These are phyloP conservation scores for Prunella strophiata DNA, from an alignment of 2,797 vertebrate species.

Conservation along the genomic window DNA sequence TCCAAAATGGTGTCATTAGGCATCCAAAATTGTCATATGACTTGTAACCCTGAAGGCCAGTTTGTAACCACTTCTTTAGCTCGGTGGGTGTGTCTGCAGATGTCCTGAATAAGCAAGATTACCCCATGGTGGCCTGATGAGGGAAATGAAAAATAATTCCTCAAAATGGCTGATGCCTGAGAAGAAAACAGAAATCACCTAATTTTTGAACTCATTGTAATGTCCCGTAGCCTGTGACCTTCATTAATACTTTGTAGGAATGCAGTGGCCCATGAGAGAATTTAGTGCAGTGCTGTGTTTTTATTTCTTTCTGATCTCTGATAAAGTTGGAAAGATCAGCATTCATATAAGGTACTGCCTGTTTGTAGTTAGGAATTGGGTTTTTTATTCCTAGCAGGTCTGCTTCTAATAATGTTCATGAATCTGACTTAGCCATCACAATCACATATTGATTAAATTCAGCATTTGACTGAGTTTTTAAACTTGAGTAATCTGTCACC, in stretches of 20 bases:
- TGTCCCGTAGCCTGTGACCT: background rate
- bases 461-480: background rate
- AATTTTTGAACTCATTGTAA: background rate
- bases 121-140: background rate
- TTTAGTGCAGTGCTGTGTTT: background rate
- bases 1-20: background rate
- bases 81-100: background rate
- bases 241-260: background rate
- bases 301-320: background rate
- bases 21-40: background rate
- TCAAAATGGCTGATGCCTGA: background rate
- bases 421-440: background rate
- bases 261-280: background rate
- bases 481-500: conserved; percentile 2
- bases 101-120: background rate
- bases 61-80: background rate
- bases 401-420: background rate
- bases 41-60: background rate
- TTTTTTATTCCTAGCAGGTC: conserved; percentile 31
- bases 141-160: background rate
- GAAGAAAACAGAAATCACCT: background rate
- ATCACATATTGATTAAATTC: conserved; percentile 14
- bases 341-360: background rate
- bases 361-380: background rate
- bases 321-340: background rate